Evolutionary conservation across 2,113 vertebrate species (phyloP), one percentile per base, ranked within the genome.

Genomic region (Aspidoscelis tigris): DNA sequence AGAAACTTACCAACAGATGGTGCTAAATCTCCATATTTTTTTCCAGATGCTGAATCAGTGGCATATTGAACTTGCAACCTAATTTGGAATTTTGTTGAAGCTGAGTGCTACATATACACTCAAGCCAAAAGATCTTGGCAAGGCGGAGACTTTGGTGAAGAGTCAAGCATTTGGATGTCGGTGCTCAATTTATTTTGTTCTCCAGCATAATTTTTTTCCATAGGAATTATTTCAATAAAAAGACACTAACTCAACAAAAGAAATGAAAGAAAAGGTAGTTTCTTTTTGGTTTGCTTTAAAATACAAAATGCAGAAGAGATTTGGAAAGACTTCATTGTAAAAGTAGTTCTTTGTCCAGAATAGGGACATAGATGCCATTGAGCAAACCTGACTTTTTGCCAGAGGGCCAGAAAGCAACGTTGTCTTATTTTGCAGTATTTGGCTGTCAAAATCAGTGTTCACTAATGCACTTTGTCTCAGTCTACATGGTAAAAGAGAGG

Each of bases 1-100:
- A n/a, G 0, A 12, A 65, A 86, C 75, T 77, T 84, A 83, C 93
- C 94, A 91, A 89, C 84, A 95, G 96, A 84, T 91, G 94, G 89
- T 91, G 80, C 91, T 90, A 88, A 91, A 88, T 80, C 82, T 90
- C 82, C 16, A 33, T 68, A n/a, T 92, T 50, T 50, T 61, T 70
- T 70, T 83, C 76, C 33, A 76, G 74, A 12, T 47, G 2, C 41
- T 61, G 3, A 6, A 75, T 18, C 1, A 33, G 2, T 5, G n/a
- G 1, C 14, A 33, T 0, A 0, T 9, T 47, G 2, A n/a, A 7
- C 5, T 74, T 77, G 58, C 75, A 72, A 4, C 50, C 74, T 53
- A 1, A 77, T 44, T 58, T 7, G 3, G 82, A 69, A 55, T 7
- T 44, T 76, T 50, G 0, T 70, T 70, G 78, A 58, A 85, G 58